These are phyloP conservation scores for Euplexia lucipara DNA, from an alignment of 2,888 invertebrate genomes.

Conservation along the genomic window DNA sequence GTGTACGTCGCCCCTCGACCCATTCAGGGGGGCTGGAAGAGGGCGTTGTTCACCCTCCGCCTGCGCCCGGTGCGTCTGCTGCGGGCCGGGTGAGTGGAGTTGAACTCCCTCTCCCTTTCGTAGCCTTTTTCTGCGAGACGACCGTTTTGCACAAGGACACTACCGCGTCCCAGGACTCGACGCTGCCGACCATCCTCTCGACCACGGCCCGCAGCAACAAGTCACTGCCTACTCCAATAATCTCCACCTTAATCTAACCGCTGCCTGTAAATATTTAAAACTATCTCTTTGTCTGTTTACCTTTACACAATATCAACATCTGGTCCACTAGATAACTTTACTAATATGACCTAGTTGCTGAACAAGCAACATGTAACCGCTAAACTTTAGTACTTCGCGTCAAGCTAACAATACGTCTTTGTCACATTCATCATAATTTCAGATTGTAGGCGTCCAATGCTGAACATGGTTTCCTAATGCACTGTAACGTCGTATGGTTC, in stretches of 20 bases:
- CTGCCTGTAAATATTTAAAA: not conserved
- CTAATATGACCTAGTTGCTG: conserved; percentile 34
- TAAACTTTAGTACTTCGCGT: conserved; percentile 15
- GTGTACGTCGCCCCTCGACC: too few species aligned
- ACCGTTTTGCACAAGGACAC: too few species aligned
- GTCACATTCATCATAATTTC: conserved; percentile 48
- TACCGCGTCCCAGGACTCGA: too few species aligned
- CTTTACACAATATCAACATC: conserved; percentile 13
- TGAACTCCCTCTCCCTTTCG: too few species aligned
- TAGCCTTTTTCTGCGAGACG: too few species aligned
- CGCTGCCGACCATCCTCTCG: too few species aligned
- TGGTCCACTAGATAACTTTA: conserved; percentile 13
- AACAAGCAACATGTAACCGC: conserved; percentile 4
- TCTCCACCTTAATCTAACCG: not conserved
- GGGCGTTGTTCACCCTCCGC: too few species aligned
- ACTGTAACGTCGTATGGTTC: conserved; percentile 7
- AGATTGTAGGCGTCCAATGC: conserved; percentile 11
- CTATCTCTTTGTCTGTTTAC: conserved; percentile 16
- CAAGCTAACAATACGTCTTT: conserved; percentile 26
- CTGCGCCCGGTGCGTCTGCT: too few species aligned
- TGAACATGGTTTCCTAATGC: conserved; percentile 24
- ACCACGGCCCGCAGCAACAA: too few species aligned
- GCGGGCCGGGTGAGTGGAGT: too few species aligned
- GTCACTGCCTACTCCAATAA: not conserved
- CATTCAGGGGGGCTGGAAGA: too few species aligned